Evolutionary conservation across 2,797 vertebrate genomes (phyloP).

Genomic region (Falco berigora): DNA sequence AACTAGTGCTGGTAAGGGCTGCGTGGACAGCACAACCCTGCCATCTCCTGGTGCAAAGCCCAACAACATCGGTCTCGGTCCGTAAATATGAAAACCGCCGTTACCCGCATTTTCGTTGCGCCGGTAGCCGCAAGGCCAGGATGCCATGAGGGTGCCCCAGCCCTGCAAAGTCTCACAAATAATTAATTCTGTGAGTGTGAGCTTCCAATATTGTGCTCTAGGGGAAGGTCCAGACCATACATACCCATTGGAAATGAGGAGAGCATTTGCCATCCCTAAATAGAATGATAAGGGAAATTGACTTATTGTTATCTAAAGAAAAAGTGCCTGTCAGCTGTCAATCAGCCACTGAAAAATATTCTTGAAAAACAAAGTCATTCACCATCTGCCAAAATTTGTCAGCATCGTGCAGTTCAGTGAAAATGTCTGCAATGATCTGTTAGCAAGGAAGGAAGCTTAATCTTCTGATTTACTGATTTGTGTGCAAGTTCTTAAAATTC

Average conservation of each 20-base stretch:
- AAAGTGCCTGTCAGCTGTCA: neutral
- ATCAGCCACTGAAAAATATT: neutral
- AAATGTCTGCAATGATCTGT: neutral
- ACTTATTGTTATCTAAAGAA: neutral
- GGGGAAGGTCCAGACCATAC: neutral
- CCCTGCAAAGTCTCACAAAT: neutral
- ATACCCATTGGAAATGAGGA: neutral
- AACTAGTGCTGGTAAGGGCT: accelerated
- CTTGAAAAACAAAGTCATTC: neutral
- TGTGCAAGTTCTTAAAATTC: neutral
- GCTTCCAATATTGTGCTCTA: accelerated
- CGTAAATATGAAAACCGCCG: neutral
- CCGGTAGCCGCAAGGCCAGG: neutral
- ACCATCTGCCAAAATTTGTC: neutral
- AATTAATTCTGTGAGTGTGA: neutral
- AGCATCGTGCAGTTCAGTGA: neutral
- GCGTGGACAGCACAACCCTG: neutral
- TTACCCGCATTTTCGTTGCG: neutral
- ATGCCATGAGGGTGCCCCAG: neutral
- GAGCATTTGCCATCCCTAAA: neutral
- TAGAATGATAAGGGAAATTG: neutral
- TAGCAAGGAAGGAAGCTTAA: neutral
- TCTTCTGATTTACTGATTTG: neutral
- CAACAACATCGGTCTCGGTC: neutral
- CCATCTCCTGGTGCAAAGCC: constrained; percentile 42